Percentiles rank a stretch among this genome's conserved stretches.
Evolutionary conservation across 2,113 vertebrate genomes (phyloP).

Genomic region (Emydocephalus ijimae): DNA sequence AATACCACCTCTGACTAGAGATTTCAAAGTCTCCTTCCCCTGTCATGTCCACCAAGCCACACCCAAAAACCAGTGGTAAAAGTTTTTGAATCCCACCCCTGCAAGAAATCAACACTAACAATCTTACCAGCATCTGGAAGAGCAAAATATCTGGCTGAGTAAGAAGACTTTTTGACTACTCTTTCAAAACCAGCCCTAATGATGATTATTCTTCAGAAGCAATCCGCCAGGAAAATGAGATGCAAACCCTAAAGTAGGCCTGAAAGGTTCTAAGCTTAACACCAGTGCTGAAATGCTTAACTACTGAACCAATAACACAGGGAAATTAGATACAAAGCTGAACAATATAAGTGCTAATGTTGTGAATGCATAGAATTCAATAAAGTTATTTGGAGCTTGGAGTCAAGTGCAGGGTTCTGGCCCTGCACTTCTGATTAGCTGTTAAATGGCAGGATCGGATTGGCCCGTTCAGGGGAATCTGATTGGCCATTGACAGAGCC

Average conservation of each 20-base stretch:
- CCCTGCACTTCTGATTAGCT: no score
- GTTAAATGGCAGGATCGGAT: no score
- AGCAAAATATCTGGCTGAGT: neutral
- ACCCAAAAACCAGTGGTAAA: no score
- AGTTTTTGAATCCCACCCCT: no score
- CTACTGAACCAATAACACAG: neutral
- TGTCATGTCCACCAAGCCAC: no score
- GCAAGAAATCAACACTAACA: neutral
- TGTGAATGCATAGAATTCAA: no score
- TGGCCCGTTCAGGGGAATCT: no score
- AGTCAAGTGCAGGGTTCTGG: no score
- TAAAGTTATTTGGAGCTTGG: no score
- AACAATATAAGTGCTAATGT: neutral
- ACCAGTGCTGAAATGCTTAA: neutral
- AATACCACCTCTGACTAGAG: no score
- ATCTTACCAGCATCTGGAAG: neutral
- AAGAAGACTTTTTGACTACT: neutral
- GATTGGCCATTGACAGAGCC: no score
- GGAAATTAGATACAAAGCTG: neutral
- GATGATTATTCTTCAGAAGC: neutral
- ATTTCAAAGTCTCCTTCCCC: no score
- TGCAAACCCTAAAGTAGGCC: neutral
- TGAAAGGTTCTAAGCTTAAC: neutral
- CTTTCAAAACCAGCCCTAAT: neutral
- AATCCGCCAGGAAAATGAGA: neutral